Conservation (phyloP, 92 coral and sea anemone genomes). For the Micromussa lordhowensis region DNA sequence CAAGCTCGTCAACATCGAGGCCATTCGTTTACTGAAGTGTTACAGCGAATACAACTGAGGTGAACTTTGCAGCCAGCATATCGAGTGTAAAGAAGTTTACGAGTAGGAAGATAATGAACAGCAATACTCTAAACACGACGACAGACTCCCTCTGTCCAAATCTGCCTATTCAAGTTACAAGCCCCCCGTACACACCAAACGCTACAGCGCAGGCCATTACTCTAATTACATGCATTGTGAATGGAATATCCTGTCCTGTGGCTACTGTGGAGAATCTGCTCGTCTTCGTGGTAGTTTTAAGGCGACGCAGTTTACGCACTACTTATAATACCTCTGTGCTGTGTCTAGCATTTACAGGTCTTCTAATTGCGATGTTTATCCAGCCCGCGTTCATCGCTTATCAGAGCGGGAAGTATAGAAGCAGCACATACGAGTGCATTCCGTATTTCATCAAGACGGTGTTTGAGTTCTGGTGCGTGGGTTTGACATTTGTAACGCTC, state of each 20-base stretch:
- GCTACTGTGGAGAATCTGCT: conserved; percentile 8
- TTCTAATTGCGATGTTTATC: conserved; percentile 3
- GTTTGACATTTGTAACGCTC: conserved; percentile 20
- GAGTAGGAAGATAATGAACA: not conserved
- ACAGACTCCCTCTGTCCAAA: not conserved
- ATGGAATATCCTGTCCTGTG: not conserved
- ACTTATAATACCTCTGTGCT: conserved; percentile 23
- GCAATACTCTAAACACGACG: not conserved
- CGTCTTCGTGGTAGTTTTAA: conserved; percentile 4
- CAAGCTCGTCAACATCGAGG: not conserved
- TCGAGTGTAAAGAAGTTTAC: not conserved
- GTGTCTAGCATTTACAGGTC: conserved; percentile 10
- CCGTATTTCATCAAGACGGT: conserved; percentile 14
- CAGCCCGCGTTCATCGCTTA: conserved; percentile 33
- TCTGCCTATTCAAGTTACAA: not conserved
- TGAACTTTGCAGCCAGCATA: not conserved
- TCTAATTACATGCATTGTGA: not conserved
- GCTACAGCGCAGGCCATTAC: not conserved
- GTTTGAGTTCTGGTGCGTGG: conserved; percentile 30
- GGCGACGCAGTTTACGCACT: conserved; percentile 13
- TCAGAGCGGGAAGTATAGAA: not conserved
- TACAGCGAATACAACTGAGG: not conserved
- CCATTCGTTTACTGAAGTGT: not conserved
- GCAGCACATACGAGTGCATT: conserved; percentile 2
- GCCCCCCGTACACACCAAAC: not conserved